Conservation (phyloP, 1,140 invertebrate genomes). For the Acromyrmex echinatior region DNA sequence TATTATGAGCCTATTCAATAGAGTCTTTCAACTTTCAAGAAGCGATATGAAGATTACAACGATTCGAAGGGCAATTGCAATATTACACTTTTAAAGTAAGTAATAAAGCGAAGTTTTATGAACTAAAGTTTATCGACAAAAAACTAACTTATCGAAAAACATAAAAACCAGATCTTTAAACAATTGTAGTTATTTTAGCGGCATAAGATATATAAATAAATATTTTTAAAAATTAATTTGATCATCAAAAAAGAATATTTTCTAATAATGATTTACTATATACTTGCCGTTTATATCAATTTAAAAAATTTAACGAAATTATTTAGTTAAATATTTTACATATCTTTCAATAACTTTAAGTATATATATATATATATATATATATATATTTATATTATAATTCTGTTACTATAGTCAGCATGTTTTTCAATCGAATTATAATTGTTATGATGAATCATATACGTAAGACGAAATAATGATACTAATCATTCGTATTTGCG, state of each 20-base stretch:
- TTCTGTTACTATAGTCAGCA: background rate
- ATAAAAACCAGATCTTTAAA: background rate
- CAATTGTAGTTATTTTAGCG: background rate
- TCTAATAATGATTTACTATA: background rate
- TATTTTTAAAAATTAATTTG: background rate
- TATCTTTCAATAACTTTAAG: background rate
- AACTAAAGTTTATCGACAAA: background rate
- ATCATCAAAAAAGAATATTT: background rate
- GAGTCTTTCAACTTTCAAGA: background rate
- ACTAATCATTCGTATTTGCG: background rate
- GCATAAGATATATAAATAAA: background rate
- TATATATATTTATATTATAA: too few species aligned
- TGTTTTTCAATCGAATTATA: background rate
- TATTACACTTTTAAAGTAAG: background rate
- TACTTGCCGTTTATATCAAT: background rate
- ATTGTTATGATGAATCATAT: background rate
- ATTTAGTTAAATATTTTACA: background rate
- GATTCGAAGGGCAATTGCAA: background rate
- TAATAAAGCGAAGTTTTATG: background rate
- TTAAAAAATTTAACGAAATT: conserved; percentile 5
- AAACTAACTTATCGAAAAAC: background rate
- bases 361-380: too few species aligned
- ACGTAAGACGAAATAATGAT: background rate
- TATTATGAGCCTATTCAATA: background rate
- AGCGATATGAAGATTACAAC: background rate